These are phyloP conservation scores for Euura lappo DNA, from an alignment of 1,140 invertebrate species.

Conservation along the genomic window DNA sequence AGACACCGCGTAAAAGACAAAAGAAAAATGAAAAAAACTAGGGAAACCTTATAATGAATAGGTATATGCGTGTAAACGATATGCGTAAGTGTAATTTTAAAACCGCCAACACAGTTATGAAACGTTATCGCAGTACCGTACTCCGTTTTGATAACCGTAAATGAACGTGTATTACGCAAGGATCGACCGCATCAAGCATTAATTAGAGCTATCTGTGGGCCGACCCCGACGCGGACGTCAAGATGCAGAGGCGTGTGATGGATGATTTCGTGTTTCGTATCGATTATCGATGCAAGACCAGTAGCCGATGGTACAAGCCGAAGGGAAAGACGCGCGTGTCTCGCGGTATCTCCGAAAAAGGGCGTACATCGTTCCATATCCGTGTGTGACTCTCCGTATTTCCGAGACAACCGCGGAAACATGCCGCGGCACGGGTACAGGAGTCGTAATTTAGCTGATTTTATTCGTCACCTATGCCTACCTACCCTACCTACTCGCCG, in stretches of 20 bases:
- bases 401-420: too few relatives aligned
- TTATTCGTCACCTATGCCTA: too few relatives aligned
- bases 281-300: slow-evolving; percentile 6
- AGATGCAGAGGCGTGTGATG: neutral
- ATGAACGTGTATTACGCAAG: neutral
- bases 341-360: neutral
- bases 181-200: neutral
- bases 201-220: neutral
- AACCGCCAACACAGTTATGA: neutral
- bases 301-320: neutral
- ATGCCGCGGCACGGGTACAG: too few relatives aligned
- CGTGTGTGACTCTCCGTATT: too few relatives aligned
- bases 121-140: neutral
- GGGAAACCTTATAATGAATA: neutral
- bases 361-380: too few relatives aligned
- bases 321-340: neutral
- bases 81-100: too few relatives aligned
- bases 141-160: neutral
- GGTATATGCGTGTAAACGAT: neutral
- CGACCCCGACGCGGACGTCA: too few relatives aligned
- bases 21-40: neutral
- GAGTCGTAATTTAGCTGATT: too few relatives aligned
- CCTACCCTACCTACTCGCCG: too few relatives aligned
- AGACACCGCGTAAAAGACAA: neutral
- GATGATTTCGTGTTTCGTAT: neutral